Base-by-base conservation (phyloP, 1,140 invertebrate genomes). In the Phortica variegata region DNA sequence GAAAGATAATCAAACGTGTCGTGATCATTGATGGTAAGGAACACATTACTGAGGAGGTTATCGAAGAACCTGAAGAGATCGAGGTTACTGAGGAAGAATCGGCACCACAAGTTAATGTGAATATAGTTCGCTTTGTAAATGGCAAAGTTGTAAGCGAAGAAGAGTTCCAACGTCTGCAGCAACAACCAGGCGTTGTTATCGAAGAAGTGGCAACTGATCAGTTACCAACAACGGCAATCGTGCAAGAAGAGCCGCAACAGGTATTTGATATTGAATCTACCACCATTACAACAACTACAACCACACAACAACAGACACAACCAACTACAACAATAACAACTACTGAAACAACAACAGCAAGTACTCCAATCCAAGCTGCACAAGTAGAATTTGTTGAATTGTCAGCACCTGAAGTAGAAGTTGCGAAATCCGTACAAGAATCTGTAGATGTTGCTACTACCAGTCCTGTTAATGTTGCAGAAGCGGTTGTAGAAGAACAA, bases 11-110 rank as follows among this genome's bases (percentile, higher is more conserved):
- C 32, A 79, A 87, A 41, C 84, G 84, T 59, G 81, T 89, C 3
- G 84, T 86, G 0, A 85, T 91, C 7, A 84, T 91, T 44, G 86
- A 93, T 73, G 90, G 89, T 1, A 87, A 90, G 77, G 88, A 91
- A 75, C 84, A 87, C 57, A 82, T 89, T 0, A 86, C 84, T 8
- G 89, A 92, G 77, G 89, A 92, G 77, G 78, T 91, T 3, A 78
- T 91, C 47, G 87, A 92, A 75, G 87, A 92, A 77, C 87, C 89
- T 16, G 87, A 91, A 62, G 86, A 89, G 75, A 77, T 90, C 20
- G 87, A 91, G 77, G 79, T 89, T 3, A 83, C 82, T 31, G 87
- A 90, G 71, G 85, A 89, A 75, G 82, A 87, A 57, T 77, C 80
- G 19, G 84, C 88, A 36, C 84, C 85, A 7, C 82, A 86, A 54